Evolutionary conservation across 1,140 invertebrate genomes (phyloP), one percentile per base, ranked within the genome.

Genomic region (Pollicipes pollicipes): DNA sequence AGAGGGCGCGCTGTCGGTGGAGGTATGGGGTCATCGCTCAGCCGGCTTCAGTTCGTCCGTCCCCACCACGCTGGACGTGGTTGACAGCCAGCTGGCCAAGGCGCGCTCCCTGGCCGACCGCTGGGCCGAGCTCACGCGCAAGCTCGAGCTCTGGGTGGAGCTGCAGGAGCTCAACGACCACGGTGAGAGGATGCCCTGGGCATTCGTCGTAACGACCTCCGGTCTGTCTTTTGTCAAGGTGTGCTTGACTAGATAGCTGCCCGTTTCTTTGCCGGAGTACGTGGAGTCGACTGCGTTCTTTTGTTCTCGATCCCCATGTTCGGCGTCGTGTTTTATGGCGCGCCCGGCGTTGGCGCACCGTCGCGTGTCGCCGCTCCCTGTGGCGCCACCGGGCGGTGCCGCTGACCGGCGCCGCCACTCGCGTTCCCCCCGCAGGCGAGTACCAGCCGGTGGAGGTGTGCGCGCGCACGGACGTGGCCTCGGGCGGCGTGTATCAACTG

Each of bases 21-120:
- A 99, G 82, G 94, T 99, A 8, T 98, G 95, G 94, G 95, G 95
- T 29, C 95, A 98, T 81, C 83, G 91, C 71, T 92, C 90, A 75
- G 87, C 89, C 45, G 92, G 91, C 29, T 91, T 93, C 80, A 87
- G 87, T 24, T 68, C 29, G 30, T 68, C 72, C 68, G 45, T 69
- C 32, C 35, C 35, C 35, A 35, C 35, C 35, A 35, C 35, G 17
- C 35, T 35, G 35, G 35, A 35, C 35, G 90, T 93, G 78, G 88
- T 93, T 21, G 91, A 93, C 76, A 89, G 93, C 76, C 89, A 93
- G 79, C 77, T 90, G 72, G 90, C 88, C 70, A 93, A 91, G 79
- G 91, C 91, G 29, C 84, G 91, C 71, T 93, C 92, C 2, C 81
- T 96, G 67, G 88, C 91, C 28, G 93, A 97, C 82, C 86, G 84